Base-by-base conservation (phyloP, 2,797 vertebrate species). In the Yasuhikotakia modesta region DNA sequence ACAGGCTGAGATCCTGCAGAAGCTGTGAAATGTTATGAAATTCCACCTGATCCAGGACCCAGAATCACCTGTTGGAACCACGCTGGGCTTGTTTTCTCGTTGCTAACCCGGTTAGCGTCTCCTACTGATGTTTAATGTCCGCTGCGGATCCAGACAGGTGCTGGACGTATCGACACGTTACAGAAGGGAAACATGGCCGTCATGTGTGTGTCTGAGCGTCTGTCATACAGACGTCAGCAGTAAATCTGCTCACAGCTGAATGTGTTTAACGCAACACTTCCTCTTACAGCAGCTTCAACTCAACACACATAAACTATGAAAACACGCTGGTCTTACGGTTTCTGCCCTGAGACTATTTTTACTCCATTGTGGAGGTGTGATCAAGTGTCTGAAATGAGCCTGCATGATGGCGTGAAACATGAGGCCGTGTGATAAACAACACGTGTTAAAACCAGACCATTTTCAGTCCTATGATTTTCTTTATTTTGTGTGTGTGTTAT, bases 11-110 rank as follows among this genome's bases (percentile, higher is more conserved):
- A 78, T 82, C 75, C 65, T 53, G 19, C 78, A 75, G 84, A 82
- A 71, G 69, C 48, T 19, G 16, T 48, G 70, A 82, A 32, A 67
- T 88, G 85, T 90, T 88, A 85, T 92, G 90, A 91, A 86, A 89
- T 78, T 86, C 78, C 76, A 22, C 78, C 87, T 75, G 65, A 66
- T 83, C 63, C 50, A 43, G 53, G n/a, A 71, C 35, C 65, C 69
- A 10, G 48, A 77, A 68, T 91, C 91, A 92, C 90, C 91, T 92
- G 90, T 88, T 88, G 85, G 83, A 78, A 69, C 85, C 87, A 55
- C 27, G 78, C 81, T 84, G 85, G 27, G 84, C 69, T 77, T 85
- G 85, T 88, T 89, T 89, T 87, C 83, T 83, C 87, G 87, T 86
- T 76, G 14, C 89, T 82, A 90, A 92, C 83, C 64, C 3, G 76